Conservation (phyloP, 2,797 vertebrate species). For the Crenichthys baileyi region DNA sequence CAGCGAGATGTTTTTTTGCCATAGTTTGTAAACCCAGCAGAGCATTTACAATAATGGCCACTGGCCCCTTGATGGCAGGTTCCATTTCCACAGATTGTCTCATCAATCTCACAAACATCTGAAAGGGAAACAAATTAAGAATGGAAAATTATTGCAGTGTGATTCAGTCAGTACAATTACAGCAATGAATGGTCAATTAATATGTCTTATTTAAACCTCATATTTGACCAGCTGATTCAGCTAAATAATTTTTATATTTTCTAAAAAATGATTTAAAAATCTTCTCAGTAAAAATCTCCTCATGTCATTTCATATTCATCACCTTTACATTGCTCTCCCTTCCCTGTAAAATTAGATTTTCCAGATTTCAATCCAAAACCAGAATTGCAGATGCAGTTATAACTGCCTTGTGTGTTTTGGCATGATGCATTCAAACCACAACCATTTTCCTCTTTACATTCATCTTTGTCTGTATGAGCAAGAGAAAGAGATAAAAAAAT, state of each 20-base stretch:
- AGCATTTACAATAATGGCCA: slow-evolving; percentile 68
- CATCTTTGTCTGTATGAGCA: slow-evolving; percentile 56
- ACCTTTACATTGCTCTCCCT: slow-evolving; percentile 58
- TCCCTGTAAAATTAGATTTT: slow-evolving; percentile 16
- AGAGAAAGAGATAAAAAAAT: background rate
- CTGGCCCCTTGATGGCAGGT: slow-evolving; percentile 43
- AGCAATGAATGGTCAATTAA: slow-evolving; percentile 23
- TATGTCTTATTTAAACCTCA: background rate
- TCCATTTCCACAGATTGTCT: slow-evolving; percentile 72
- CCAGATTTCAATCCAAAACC: slow-evolving; percentile 62
- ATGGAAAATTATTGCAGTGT: slow-evolving; percentile 15
- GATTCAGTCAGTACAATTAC: slow-evolving; percentile 19
- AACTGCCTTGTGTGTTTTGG: slow-evolving; percentile 53
- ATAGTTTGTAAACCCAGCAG: slow-evolving; percentile 71
- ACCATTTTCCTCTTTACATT: slow-evolving; percentile 26
- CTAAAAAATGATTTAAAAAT: background rate
- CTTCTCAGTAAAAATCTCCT: background rate
- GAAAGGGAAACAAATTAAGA: slow-evolving; percentile 34
- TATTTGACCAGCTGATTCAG: background rate
- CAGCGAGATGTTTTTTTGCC: slow-evolving; percentile 53
- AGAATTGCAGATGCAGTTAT: slow-evolving; percentile 55
- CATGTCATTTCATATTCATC: background rate
- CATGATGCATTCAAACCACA: slow-evolving; percentile 63
- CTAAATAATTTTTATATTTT: background rate
- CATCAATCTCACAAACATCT: slow-evolving; percentile 67